Evolutionary conservation across 2,113 vertebrate genomes (phyloP), one percentile per base, ranked within the genome.

Genomic region (Rhegmatorhina hoffmannsi): DNA sequence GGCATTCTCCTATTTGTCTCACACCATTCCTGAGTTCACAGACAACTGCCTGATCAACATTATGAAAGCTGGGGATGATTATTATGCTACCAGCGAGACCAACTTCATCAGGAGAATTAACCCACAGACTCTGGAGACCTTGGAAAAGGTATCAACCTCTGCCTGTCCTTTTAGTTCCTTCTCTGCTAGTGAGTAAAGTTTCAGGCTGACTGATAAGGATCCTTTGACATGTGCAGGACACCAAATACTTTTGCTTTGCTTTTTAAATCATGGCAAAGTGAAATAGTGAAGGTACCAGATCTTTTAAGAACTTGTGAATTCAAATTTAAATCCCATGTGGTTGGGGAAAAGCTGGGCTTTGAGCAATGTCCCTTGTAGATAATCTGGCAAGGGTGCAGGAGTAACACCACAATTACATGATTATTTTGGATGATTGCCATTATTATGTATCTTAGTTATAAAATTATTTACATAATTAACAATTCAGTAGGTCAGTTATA

Each of bases 21-120:
- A 99, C 83, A 94, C 96, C 83, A 98, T 99, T 93, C 98, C 99
- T 0, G 98, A 99, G 93, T 99, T 99, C 98, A 99, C 99, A 3
- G 99, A 99, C 97, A 99, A 99, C 97, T 99, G 99, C 97, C 64
- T 99, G 84, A 98, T 99, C 91, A 99, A 99, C 96, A 98, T 99
- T 68, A 98, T 99, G 90, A 98, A 96, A 93, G 98, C 98, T 69
- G 99, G 99, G 14, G 92, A 98, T 29, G 98, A 99, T 87, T 99
- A 98, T 97, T 99, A 99, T 73, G 98, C 99, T 2, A 98, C 98
- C 74, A 98, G 98, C 0, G 99, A 99, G 97, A 97, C 99, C 72
- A 99, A 99, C 96, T 99, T 99, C 97, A 98, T 99, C 55, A 98
- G 99, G 94, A 98, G 98, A 96, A 98, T 99, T 43, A 96, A 99